phyloP scores from a whole-genome alignment of 2,113 vertebrate genomes.

The Pterocles orientalis region DNA sequence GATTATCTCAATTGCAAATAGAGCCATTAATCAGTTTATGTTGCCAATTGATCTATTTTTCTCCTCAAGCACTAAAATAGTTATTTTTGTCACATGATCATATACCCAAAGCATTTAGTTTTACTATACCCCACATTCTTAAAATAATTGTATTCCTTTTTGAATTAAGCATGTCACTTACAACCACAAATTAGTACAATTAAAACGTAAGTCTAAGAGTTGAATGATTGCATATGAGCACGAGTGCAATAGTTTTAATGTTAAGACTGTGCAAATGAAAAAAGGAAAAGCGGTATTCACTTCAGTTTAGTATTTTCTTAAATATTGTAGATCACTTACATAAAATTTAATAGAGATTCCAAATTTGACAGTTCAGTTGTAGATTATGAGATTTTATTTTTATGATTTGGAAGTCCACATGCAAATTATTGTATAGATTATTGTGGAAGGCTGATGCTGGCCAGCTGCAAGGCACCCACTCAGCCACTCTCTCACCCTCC shows the following conservation, averaged over 20 bases:
- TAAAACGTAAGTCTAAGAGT: not conserved
- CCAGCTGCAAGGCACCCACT: not conserved
- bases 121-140: not conserved
- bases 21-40: not conserved
- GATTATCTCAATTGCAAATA: not conserved
- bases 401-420: not conserved
- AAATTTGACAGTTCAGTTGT: not conserved
- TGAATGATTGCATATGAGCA: not conserved
- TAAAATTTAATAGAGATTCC: not conserved
- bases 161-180: not conserved
- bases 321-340: not conserved
- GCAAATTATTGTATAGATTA: not conserved
- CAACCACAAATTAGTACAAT: not conserved
- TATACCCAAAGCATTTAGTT: not conserved
- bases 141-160: not conserved
- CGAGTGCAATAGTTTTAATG: not conserved
- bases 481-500: fast-evolving
- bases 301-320: not conserved
- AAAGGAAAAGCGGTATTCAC: not conserved
- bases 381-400: not conserved
- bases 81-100: not conserved
- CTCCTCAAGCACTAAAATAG: not conserved
- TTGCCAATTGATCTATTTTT: not conserved
- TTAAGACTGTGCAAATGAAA: not conserved
- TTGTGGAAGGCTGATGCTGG: fast-evolving